These are phyloP conservation scores for Taphrorychus bicolor DNA, from an alignment of 2,888 invertebrate genomes.

Conservation along the genomic window DNA sequence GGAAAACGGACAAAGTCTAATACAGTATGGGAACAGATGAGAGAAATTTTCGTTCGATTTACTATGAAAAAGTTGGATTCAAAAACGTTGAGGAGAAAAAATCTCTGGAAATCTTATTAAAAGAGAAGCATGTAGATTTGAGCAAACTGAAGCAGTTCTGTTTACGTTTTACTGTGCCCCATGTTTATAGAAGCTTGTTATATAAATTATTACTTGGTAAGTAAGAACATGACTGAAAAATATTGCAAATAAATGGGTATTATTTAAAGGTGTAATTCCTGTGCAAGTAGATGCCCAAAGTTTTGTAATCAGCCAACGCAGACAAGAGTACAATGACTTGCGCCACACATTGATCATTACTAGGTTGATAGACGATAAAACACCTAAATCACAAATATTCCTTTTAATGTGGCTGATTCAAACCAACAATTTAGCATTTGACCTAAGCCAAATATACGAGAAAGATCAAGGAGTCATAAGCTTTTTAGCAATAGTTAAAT, in stretches of 20 bases:
- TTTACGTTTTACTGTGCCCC: conserved; percentile 82
- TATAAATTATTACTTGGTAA: conserved; percentile 87
- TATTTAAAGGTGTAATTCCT: conserved; percentile 74
- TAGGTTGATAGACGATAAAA: conserved; percentile 69
- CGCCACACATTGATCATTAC: conserved; percentile 73
- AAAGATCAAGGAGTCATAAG: conserved; percentile 31
- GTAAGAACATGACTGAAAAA: not conserved
- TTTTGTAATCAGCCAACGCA: conserved; percentile 77
- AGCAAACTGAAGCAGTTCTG: conserved; percentile 86
- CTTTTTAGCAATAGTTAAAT: conserved; percentile 68
- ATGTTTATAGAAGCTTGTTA: conserved; percentile 77
- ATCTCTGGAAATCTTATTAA: conserved; percentile 85
- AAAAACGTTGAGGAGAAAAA: conserved; percentile 90
- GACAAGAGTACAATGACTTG: conserved; percentile 78
- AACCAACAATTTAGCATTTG: conserved; percentile 67
- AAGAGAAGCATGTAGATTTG: conserved; percentile 82
- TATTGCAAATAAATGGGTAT: not conserved
- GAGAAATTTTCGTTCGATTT: conserved; percentile 81
- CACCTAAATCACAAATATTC: conserved; percentile 72
- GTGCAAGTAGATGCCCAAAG: conserved; percentile 77
- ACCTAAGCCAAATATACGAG: conserved; percentile 43
- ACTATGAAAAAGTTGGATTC: conserved; percentile 89
- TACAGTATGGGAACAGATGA: conserved; percentile 68
- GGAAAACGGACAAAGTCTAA: no score
- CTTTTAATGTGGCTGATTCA: conserved; percentile 84